Percentiles rank a stretch among this genome's conserved stretches.
Evolutionary conservation across 2,888 invertebrate genomes (phyloP).

Genomic region (Cephus sareptanus): DNA sequence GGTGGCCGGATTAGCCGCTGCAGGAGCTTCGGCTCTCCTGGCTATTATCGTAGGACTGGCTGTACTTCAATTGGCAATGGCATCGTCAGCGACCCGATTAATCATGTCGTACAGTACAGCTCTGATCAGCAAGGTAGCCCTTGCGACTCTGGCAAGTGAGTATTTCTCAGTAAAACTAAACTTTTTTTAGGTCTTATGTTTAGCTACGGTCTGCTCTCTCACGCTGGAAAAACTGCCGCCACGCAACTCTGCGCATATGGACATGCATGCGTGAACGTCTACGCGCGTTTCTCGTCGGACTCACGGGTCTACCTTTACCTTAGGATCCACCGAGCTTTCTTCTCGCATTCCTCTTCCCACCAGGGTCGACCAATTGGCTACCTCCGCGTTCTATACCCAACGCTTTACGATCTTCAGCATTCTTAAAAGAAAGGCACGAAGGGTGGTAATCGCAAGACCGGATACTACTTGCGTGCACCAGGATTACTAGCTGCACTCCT

Average conservation of each 20-base stretch:
- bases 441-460: background rate
- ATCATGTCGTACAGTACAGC: slow-evolving; percentile 81
- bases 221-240: background rate
- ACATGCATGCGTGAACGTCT: background rate
- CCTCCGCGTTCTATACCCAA: background rate
- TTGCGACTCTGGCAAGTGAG: slow-evolving; percentile 84
- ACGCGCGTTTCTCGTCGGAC: background rate
- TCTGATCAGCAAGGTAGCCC: slow-evolving; percentile 82
- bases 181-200: background rate
- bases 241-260: background rate
- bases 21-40: slow-evolving; percentile 78
- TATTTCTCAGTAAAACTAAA: slow-evolving; percentile 33
- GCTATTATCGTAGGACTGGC: slow-evolving; percentile 84
- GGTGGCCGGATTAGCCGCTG: slow-evolving; percentile 83
- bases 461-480: background rate
- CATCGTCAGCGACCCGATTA: slow-evolving; percentile 84
- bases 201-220: background rate
- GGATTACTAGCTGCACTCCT: background rate
- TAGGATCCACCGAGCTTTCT: background rate
- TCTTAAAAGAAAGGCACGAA: background rate
- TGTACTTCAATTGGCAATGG: slow-evolving; percentile 87
- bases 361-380: background rate
- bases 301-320: background rate
- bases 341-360: background rate
- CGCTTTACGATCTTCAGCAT: background rate